phyloP scores from a whole-genome alignment of 2,113 vertebrate genomes.

The Aviceda subcristata region DNA sequence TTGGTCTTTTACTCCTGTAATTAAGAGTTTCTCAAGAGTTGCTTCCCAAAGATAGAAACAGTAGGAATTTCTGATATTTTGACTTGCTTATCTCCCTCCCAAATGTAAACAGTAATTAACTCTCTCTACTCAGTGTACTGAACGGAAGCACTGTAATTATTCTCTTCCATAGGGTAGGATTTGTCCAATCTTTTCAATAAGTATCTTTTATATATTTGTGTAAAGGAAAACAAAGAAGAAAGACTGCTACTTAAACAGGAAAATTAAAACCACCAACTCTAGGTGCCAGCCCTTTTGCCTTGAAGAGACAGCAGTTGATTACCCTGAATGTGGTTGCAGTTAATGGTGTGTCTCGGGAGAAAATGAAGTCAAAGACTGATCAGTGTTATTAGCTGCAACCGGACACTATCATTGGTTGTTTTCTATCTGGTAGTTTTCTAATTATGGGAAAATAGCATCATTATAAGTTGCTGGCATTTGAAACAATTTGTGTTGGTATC shows the following conservation, averaged over 20 bases:
- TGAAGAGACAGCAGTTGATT: background rate
- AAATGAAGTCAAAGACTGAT: background rate
- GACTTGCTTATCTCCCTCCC: slow-evolving; percentile 31
- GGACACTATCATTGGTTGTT: background rate
- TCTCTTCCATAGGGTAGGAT: background rate
- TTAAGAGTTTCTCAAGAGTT: background rate
- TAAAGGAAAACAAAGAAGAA: background rate
- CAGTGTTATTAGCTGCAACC: background rate
- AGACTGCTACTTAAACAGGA: background rate
- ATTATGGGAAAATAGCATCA: background rate
- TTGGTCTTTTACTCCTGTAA: background rate
- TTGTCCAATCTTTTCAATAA: background rate
- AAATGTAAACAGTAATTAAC: slow-evolving; percentile 44
- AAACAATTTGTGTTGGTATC: background rate
- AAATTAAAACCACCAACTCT: background rate
- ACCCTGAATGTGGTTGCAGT: background rate
- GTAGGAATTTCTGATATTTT: slow-evolving; percentile 27
- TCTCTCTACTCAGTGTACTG: background rate
- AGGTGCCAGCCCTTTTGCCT: background rate
- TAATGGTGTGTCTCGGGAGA: background rate
- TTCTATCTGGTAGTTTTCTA: background rate
- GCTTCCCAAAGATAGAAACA: background rate
- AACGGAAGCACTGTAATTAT: slow-evolving; percentile 43
- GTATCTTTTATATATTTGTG: background rate
- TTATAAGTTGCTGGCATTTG: background rate